Evolutionary conservation across 2,888 invertebrate species (phyloP).

Genomic region (Hoplodrina ambigua): DNA sequence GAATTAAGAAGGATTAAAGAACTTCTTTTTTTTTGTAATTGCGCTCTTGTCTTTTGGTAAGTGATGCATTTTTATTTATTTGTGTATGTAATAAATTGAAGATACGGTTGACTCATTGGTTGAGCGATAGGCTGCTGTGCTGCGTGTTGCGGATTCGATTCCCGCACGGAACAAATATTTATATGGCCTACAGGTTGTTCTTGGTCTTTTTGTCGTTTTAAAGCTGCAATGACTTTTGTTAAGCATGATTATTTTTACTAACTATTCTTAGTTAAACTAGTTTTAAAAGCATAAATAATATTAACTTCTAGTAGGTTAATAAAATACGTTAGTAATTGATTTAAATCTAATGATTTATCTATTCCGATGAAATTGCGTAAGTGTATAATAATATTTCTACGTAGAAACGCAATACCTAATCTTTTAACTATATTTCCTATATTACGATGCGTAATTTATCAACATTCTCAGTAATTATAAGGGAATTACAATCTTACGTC

Average conservation of each 20-base stretch:
- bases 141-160: too few species aligned
- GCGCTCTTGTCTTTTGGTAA: slow-evolving; percentile 14
- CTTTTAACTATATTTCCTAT: slow-evolving; percentile 1
- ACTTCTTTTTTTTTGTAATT: slow-evolving; percentile 12
- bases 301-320: too few species aligned
- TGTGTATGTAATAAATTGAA: too few species aligned
- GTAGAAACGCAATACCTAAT: slow-evolving; percentile 10
- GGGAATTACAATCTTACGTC: background rate
- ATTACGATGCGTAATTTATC: background rate
- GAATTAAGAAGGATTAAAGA: slow-evolving; percentile 1
- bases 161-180: too few species aligned
- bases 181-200: too few species aligned
- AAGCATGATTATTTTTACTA: background rate
- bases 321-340: too few species aligned
- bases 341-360: too few species aligned
- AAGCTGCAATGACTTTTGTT: background rate
- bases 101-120: too few species aligned
- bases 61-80: slow-evolving; percentile 13
- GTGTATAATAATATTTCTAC: slow-evolving; percentile 5
- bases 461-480: background rate
- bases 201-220: too few species aligned
- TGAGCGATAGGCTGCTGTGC: too few species aligned
- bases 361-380: slow-evolving; percentile 7
- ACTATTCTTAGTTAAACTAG: too few species aligned
- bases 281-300: too few species aligned